These are phyloP conservation scores for Microtus ochrogaster DNA, from an alignment of 2,113 vertebrate species.

Conservation along the genomic window DNA sequence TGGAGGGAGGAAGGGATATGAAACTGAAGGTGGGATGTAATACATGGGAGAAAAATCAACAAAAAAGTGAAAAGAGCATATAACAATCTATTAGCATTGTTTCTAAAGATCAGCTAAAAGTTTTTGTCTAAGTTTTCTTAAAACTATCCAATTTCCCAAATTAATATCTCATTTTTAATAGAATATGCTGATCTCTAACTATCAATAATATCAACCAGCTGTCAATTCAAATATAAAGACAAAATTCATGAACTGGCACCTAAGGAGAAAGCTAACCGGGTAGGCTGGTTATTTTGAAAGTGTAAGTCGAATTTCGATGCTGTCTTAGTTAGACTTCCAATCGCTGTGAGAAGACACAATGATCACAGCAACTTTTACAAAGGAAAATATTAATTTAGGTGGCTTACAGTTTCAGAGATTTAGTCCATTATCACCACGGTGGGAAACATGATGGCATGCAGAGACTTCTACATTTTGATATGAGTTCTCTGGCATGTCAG, in stretches of 20 bases:
- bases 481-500: not conserved
- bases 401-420: not conserved
- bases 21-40: not conserved
- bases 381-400: not conserved
- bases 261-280: not conserved
- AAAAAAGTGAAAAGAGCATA: not conserved
- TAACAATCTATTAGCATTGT: not conserved
- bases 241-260: not conserved
- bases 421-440: not conserved
- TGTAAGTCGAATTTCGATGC: not conserved
- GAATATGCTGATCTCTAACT: not conserved
- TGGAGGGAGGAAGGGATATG: not conserved
- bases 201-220: not conserved
- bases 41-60: not conserved
- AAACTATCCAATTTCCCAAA: not conserved
- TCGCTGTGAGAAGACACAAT: not conserved
- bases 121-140: not conserved
- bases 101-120: not conserved
- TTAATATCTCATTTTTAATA: not conserved
- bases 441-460: not conserved
- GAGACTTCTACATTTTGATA: not conserved
- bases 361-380: not conserved
- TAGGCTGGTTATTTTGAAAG: not conserved
- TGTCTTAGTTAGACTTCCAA: not conserved
- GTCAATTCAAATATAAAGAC: not conserved